These are phyloP conservation scores for Timema cristinae DNA, from an alignment of 2,888 invertebrate species.

Conservation along the genomic window DNA sequence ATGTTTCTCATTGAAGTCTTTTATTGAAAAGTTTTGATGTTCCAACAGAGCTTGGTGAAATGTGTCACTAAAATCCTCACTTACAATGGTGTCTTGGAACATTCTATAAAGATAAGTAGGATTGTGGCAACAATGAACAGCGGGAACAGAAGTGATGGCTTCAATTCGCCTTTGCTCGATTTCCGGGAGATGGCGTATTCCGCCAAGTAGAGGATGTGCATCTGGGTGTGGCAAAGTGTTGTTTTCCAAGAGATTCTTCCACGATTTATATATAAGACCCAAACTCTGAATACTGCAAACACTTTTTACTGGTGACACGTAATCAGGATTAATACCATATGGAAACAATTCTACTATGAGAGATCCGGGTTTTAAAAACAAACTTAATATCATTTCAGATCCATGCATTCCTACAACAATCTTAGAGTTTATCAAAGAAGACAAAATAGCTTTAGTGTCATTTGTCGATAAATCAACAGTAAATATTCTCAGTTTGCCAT, in stretches of 20 bases:
- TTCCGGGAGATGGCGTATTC: slow-evolving; percentile 42
- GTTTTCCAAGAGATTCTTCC: slow-evolving; percentile 42
- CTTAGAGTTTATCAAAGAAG: slow-evolving; percentile 28
- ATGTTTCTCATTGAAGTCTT: slow-evolving; percentile 11
- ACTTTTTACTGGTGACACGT: slow-evolving; percentile 47
- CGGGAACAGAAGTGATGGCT: slow-evolving; percentile 40
- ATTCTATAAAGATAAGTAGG: slow-evolving; percentile 49
- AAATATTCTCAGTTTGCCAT: slow-evolving; percentile 19
- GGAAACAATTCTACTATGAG: slow-evolving; percentile 50
- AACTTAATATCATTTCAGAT: slow-evolving; percentile 44
- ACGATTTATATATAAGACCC: slow-evolving; percentile 43
- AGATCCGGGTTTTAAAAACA: slow-evolving; percentile 44
- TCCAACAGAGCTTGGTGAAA: slow-evolving; percentile 22
- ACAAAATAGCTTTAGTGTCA: slow-evolving; percentile 28
- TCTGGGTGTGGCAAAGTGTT: slow-evolving; percentile 42
- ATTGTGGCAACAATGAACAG: slow-evolving; percentile 48
- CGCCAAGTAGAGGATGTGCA: slow-evolving; percentile 41
- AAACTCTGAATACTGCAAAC: slow-evolving; percentile 41
- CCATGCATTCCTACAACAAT: slow-evolving; percentile 41
- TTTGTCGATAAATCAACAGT: slow-evolving; percentile 32
- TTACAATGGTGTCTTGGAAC: slow-evolving; percentile 49
- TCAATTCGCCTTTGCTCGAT: slow-evolving; percentile 40
- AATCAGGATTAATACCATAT: slow-evolving; percentile 44
- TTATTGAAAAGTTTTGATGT: slow-evolving; percentile 8
- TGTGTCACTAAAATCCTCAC: slow-evolving; percentile 32